Conservation (phyloP, 2,113 vertebrate genomes). For the Ctenomys sociabilis region DNA sequence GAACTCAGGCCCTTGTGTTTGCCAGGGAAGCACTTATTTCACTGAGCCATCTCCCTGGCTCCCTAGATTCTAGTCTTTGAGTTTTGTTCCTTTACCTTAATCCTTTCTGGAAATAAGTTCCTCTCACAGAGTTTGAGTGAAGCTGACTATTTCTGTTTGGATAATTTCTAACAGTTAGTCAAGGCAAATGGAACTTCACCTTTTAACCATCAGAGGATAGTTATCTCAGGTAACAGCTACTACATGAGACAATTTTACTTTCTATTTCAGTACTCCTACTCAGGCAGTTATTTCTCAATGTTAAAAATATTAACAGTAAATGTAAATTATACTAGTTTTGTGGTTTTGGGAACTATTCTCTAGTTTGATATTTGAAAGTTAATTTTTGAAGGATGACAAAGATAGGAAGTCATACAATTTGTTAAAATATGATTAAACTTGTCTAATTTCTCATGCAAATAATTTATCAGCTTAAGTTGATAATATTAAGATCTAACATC, state of each 20-base stretch:
- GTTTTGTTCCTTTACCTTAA: conserved; percentile 33
- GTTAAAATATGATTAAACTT: conserved; percentile 25
- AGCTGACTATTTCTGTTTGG: conserved; percentile 43
- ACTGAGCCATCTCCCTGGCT: no score
- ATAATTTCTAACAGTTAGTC: conserved; percentile 39
- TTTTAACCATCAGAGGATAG: conserved; percentile 49
- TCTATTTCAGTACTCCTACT: not conserved
- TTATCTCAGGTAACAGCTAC: not conserved
- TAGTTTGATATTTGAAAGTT: conserved; percentile 28
- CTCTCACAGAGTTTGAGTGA: conserved; percentile 2
- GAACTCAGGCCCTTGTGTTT: no score
- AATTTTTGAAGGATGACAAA: conserved; percentile 34
- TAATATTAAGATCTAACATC: conserved; percentile 33
- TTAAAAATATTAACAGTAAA: conserved; percentile 10
- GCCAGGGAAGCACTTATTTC: no score
- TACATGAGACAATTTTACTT: not conserved
- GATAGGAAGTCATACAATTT: not conserved
- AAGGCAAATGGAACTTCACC: conserved; percentile 43
- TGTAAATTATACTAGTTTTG: not conserved
- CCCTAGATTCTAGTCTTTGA: conserved; percentile 24
- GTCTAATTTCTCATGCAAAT: conserved; percentile 44
- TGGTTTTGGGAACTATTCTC: not conserved
- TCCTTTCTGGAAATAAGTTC: conserved; percentile 37
- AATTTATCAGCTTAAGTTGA: conserved; percentile 30
- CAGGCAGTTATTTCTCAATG: conserved; percentile 23